Base-by-base conservation (phyloP, 2,113 vertebrate species). In the Desmodus rotundus region DNA sequence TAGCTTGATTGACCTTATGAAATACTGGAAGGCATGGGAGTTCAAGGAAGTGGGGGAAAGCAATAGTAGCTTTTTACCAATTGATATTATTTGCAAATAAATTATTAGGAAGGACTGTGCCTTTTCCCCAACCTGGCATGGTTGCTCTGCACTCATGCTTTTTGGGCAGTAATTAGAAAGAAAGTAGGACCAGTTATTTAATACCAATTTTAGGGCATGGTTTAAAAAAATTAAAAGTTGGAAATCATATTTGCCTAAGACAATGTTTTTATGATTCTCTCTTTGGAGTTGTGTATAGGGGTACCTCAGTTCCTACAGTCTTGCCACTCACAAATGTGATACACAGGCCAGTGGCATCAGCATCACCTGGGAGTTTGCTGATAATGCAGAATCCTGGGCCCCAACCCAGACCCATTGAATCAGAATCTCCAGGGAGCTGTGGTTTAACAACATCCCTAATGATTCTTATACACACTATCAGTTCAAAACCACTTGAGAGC, bases 1-100 rank as follows among this genome's bases (percentile, higher is more conserved):
- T 36, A 65, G 19, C 36, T 96, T 92, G 72, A 89, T n/a, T 54
- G 81, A 94, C 52, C 94, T 87, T 72, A 20, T 94, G 58, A 85
- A 94, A 74, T 93, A 73, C 26, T 87, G 54, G 22, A 93, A 90
- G 54, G 54, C 58, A 45, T 67, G 17, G 31, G 28, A 87, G 38
- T 68, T 93, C 68, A 81, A 24, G 38, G 72, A 92, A 93, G 38
- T 31, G 88, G 10, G 9, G 19, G 92, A 90, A 83, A 83, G 31
- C 22, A 85, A 58, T 31, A 78, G 16, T 28, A 77, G 20, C 2
- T 61, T 94, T 84, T 94, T 72, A 83, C 6, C 56, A 74, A 80
- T 68, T 87, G 28, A 11, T 4, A 14, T 88, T 43, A n/a, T 61
- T 63, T 77, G 47, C 65, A 87, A 81, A 77, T 56, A 8, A 82